Evolutionary conservation across 2,113 vertebrate genomes (phyloP).

Genomic region (Megatriorchis doriae): DNA sequence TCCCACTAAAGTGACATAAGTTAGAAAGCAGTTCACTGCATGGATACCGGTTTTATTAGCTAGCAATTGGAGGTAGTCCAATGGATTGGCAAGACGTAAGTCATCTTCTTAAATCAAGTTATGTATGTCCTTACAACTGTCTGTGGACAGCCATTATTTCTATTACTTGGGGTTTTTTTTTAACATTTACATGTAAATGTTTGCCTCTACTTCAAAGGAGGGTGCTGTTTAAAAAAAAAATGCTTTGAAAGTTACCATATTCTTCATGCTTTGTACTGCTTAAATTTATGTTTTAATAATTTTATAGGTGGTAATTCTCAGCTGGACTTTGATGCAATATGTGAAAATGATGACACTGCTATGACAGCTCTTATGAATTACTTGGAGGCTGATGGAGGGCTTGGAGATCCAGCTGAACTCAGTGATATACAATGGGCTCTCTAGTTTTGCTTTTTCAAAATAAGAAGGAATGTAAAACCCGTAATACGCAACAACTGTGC

Average conservation of each 20-base stretch:
- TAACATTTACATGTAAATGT: not conserved
- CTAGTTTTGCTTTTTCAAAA: slow-evolving; percentile 55
- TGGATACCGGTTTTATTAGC: not conserved
- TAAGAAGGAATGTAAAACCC: not conserved
- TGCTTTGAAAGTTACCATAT: not conserved
- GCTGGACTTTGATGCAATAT: slow-evolving; percentile 84
- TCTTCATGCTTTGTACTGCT: not conserved
- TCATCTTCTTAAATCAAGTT: not conserved
- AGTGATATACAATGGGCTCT: slow-evolving; percentile 88
- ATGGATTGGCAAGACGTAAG: not conserved
- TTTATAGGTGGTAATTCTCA: slow-evolving; percentile 77
- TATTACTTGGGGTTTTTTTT: not conserved
- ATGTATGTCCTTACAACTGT: not conserved
- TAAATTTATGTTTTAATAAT: not conserved
- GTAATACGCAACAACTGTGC: slow-evolving; percentile 20
- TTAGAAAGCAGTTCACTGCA: not conserved
- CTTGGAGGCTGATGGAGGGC: slow-evolving; percentile 86
- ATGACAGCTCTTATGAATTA: slow-evolving; percentile 93
- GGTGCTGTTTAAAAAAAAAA: not conserved
- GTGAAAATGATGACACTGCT: slow-evolving; percentile 83
- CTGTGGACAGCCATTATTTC: not conserved
- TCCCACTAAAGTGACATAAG: not conserved
- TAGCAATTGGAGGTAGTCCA: not conserved
- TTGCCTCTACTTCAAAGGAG: not conserved
- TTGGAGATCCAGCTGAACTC: slow-evolving; percentile 83